A percentile compares a stretch with the other conserved stretches of the same genome.
phyloP scores from a whole-genome alignment of 2,888 invertebrate genomes.

The Dynastes grantii region DNA sequence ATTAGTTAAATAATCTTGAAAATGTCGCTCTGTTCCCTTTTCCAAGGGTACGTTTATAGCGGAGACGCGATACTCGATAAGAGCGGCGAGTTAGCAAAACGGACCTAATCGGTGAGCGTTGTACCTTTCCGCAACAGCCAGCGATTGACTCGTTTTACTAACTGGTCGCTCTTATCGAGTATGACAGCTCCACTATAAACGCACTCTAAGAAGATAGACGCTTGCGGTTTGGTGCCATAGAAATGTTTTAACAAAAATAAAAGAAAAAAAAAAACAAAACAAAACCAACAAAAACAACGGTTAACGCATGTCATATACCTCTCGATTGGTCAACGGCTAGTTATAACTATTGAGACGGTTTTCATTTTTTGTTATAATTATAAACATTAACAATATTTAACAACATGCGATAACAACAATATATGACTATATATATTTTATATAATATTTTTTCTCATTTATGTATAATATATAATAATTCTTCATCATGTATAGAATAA shows the following conservation, averaged over 20 bases:
- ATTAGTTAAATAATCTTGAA: too few species aligned
- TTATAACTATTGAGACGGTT: constrained; percentile 62
- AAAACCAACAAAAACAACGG: constrained; percentile 48
- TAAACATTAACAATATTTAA: constrained; percentile 71
- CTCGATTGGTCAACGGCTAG: constrained; percentile 64
- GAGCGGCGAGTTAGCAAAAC: too few species aligned
- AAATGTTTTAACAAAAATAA: background rate
- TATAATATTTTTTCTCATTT: constrained; percentile 62
- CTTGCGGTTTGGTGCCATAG: too few species aligned
- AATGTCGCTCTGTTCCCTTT: too few species aligned
- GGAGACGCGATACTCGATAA: too few species aligned
- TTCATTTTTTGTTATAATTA: constrained; percentile 52
- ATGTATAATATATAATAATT: constrained; percentile 51
- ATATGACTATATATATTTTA: constrained; percentile 63
- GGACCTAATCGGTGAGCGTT: too few species aligned
- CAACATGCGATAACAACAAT: constrained; percentile 72
- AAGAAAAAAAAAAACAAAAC: background rate
- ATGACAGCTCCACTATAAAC: too few species aligned
- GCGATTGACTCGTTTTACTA: too few species aligned
- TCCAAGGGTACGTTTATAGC: too few species aligned
- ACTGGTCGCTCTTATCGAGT: too few species aligned
- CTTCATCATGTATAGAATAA: constrained; percentile 61
- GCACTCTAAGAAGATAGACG: too few species aligned
- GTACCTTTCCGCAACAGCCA: too few species aligned
- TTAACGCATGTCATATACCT: constrained; percentile 58